phyloP scores from a whole-genome alignment of 2,113 vertebrate genomes.

The Grantiella picta region DNA sequence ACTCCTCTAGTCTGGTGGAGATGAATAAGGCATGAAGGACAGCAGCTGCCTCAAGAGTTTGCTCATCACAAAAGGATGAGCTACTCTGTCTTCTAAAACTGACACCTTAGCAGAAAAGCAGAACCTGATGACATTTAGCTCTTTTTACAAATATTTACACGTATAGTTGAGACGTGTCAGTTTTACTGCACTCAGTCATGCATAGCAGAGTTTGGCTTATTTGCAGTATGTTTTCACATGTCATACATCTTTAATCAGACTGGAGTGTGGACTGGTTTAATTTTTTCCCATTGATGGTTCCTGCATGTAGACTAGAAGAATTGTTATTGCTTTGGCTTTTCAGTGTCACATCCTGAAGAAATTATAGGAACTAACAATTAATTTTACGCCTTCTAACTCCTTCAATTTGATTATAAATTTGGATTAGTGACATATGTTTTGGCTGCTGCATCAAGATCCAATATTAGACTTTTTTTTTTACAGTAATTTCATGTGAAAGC shows the following conservation, averaged over 20 bases:
- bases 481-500: not conserved
- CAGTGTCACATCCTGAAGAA: not conserved
- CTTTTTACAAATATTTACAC: not conserved
- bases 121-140: not conserved
- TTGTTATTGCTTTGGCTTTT: not conserved
- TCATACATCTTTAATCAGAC: not conserved
- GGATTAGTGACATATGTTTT: not conserved
- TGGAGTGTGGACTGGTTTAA: not conserved
- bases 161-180: not conserved
- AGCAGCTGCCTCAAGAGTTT: not conserved
- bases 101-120: not conserved
- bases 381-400: not conserved
- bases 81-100: not conserved
- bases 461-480: not conserved
- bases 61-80: not conserved
- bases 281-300: not conserved
- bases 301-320: not conserved
- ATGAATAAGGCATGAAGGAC: not conserved
- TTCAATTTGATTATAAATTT: not conserved
- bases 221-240: not conserved
- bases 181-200: not conserved
- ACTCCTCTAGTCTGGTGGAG: not conserved
- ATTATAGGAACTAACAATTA: not conserved
- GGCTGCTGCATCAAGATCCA: not conserved
- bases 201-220: not conserved